Conservation (phyloP, 2,888 invertebrate genomes). For the Ophioninae sp. region DNA sequence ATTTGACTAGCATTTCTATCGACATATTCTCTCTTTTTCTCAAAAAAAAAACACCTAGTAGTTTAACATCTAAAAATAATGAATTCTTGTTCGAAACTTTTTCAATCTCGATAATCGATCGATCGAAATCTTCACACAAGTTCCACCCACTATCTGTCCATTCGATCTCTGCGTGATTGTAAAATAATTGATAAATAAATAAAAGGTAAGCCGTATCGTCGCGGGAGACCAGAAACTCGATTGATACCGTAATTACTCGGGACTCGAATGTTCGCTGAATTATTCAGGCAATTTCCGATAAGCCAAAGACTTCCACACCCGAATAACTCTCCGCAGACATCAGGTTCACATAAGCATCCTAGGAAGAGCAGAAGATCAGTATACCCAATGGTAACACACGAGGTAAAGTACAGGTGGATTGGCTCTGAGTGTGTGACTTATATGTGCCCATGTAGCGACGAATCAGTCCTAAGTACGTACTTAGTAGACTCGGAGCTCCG, state of each 20-base stretch:
- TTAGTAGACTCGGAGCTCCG: conserved; percentile 71
- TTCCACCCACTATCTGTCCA: background rate
- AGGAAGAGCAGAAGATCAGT: conserved; percentile 26
- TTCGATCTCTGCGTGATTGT: no score
- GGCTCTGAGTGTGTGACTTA: conserved; percentile 57
- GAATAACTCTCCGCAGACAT: conserved; percentile 7
- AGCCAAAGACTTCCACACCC: conserved; percentile 56
- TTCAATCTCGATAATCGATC: no score
- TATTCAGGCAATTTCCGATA: conserved; percentile 75
- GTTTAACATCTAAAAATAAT: no score
- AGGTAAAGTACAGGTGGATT: background rate
- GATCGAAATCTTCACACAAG: background rate
- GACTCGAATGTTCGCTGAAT: conserved; percentile 67
- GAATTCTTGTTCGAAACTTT: no score
- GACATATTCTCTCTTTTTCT: no score
- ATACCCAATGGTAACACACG: background rate
- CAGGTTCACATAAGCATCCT: conserved; percentile 14
- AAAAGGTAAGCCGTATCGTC: background rate
- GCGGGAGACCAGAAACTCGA: background rate
- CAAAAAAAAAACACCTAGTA: no score
- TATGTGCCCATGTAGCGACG: conserved; percentile 71
- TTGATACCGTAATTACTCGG: conserved; percentile 22
- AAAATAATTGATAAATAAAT: background rate
- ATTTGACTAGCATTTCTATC: no score
- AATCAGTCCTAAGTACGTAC: conserved; percentile 78